Evolutionary conservation across 2,888 invertebrate genomes (phyloP).

Genomic region (Meloe dianella): DNA sequence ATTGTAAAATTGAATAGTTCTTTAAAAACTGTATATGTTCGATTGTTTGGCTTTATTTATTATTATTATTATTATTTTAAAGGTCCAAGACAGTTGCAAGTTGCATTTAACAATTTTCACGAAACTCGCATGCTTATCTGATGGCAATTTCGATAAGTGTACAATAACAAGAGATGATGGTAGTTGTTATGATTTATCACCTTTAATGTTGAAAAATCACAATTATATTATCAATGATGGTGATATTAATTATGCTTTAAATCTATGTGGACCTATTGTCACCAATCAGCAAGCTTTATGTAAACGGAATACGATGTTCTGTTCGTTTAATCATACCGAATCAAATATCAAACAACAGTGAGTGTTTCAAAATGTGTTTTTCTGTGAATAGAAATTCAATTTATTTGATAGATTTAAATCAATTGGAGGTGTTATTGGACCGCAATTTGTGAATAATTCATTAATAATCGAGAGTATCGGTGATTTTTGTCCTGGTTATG

Average conservation of each 20-base stretch:
- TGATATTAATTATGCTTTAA: conserved; percentile 16
- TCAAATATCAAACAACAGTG: conserved; percentile 17
- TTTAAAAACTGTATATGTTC: too few species aligned
- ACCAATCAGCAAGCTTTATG: conserved; percentile 13
- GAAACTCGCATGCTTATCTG: conserved; percentile 14
- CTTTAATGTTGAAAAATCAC: conserved; percentile 8
- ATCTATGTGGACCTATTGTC: conserved; percentile 24
- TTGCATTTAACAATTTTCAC: conserved; percentile 24
- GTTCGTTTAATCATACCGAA: conserved; percentile 18
- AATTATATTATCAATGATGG: conserved; percentile 19
- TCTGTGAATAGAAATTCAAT: too few species aligned
- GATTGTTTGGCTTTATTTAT: too few species aligned
- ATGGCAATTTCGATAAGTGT: conserved; percentile 18
- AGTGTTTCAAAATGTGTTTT: neutral
- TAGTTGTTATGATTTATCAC: conserved; percentile 20
- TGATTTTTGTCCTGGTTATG: conserved; percentile 6
- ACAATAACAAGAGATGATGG: neutral
- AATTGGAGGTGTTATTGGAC: conserved; percentile 13
- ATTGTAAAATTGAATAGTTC: too few species aligned
- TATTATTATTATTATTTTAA: conserved; percentile 9
- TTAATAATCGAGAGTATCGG: conserved; percentile 18
- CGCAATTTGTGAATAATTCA: neutral
- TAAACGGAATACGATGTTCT: conserved; percentile 19
- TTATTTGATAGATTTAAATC: conserved; percentile 18
- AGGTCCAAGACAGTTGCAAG: conserved; percentile 23